Evolutionary conservation across 2,797 vertebrate species (phyloP).

Genomic region (Strix occidentalis): DNA sequence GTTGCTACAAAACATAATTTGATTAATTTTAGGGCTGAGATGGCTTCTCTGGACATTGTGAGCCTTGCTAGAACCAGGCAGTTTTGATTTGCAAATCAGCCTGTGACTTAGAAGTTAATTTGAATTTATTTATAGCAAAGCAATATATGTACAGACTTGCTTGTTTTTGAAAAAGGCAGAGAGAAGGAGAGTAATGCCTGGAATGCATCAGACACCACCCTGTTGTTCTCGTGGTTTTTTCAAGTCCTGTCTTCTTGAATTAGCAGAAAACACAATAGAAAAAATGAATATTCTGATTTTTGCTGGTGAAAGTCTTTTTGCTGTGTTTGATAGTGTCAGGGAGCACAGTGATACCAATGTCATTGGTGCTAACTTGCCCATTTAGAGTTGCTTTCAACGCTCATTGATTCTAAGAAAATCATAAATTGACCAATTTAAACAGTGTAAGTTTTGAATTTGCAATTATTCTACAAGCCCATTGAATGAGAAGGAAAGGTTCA

Average conservation of each 20-base stretch:
- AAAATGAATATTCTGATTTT: conserved; percentile 1
- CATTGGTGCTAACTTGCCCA: background rate
- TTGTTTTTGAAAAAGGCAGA: conserved; percentile 25
- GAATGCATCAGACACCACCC: conserved; percentile 59
- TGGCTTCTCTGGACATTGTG: background rate
- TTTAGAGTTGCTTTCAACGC: background rate
- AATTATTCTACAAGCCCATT: background rate
- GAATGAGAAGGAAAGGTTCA: background rate
- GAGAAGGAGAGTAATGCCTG: conserved; percentile 38
- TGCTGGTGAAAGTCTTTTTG: background rate
- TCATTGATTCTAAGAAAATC: background rate
- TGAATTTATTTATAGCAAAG: conserved; percentile 45
- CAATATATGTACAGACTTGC: conserved; percentile 40
- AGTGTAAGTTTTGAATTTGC: background rate
- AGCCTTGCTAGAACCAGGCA: background rate
- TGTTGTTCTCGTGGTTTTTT: conserved; percentile 16
- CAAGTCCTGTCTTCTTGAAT: conserved; percentile 41
- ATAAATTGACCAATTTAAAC: background rate
- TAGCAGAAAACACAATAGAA: conserved; percentile 30
- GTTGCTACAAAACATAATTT: background rate
- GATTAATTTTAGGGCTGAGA: conserved; percentile 4
- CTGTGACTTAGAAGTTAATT: conserved; percentile 28
- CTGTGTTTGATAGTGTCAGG: background rate
- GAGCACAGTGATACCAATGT: background rate
- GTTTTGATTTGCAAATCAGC: conserved; percentile 32